phyloP scores from a whole-genome alignment of 53 echinoderm and acorn worm genomes.

The Hippasteria phrygiana region DNA sequence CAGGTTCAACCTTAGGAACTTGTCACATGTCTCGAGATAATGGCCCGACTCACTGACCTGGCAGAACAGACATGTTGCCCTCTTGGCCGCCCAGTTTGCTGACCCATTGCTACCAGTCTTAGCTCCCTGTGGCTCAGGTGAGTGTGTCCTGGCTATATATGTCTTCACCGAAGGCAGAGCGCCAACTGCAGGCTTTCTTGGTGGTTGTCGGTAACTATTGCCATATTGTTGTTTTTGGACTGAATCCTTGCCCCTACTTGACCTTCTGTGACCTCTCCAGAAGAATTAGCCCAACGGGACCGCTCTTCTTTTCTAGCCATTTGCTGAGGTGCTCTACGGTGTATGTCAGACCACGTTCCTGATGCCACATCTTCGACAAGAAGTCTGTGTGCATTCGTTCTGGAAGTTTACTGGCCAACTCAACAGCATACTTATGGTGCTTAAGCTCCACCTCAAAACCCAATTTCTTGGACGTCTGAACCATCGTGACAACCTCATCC shows the following conservation, averaged over 20 bases:
- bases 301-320: conserved; percentile 9
- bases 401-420: background rate
- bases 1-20: background rate
- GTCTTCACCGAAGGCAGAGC: background rate
- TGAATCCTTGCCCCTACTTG: background rate
- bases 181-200: background rate
- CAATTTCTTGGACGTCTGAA: background rate
- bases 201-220: background rate
- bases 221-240: background rate
- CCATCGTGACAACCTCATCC: background rate
- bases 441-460: background rate
- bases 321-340: conserved; percentile 1
- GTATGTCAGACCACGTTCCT: background rate
- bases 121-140: background rate
- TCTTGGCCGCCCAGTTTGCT: conserved; percentile 5
- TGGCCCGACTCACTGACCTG: background rate
- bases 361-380: background rate
- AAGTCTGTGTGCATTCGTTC: background rate
- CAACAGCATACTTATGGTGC: background rate
- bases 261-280: background rate
- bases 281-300: conserved; percentile 8
- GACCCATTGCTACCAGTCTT: background rate
- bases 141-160: background rate
- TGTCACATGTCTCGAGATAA: background rate
- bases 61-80: conserved; percentile 12